Evolutionary conservation across 2,797 vertebrate genomes (phyloP), one percentile per base, ranked within the genome.

Genomic region (Peromyscus melanophrys): DNA sequence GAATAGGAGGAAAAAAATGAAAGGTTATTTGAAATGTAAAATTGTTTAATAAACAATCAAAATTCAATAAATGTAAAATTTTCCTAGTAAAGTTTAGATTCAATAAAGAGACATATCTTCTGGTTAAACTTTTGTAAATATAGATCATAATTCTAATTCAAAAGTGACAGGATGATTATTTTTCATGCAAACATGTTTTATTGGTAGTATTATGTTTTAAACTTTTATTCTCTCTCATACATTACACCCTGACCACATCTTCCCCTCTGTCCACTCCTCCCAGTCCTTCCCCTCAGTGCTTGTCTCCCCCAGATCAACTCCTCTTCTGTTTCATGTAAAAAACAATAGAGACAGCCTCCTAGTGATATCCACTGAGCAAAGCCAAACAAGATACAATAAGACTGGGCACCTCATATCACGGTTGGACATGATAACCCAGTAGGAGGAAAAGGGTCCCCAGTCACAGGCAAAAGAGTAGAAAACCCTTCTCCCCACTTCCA

Each of bases 201-300:
- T 17, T 69, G 34, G 31, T 69, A 17, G 17, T n/a, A 69, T n/a
- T 19, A 17, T 7, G 19, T 37, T 71, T 71, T 37, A 21, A 71
- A 71, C 17, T n/a, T 19, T n/a, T 19, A 71, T 21, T 71, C 65
- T 34, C 67, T 37, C 67, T 71, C 34, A 10, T 71, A 37, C 7
- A 71, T 37, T 71, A 71, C 17, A 71, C 37, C n/a, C n/a, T 3
- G 8, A 37, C 7, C 7, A 21, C 67, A 37, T n/a, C 10, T 71
- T 71, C 3, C 7, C 34, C 7, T 37, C 17, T 2, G 0, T 71
- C 67, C 17, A 37, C 19, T n/a, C 67, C 7, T 71, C 67, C 17
- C n/a, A 9, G 14, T 17, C 34, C 19, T 3, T n/a, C 17, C 7
- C 0, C 6, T 17, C n/a, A 69, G 2, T n/a, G 34, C 34, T 34